phyloP scores from a whole-genome alignment of 1,140 invertebrate genomes.

The Conus betulinus region DNA sequence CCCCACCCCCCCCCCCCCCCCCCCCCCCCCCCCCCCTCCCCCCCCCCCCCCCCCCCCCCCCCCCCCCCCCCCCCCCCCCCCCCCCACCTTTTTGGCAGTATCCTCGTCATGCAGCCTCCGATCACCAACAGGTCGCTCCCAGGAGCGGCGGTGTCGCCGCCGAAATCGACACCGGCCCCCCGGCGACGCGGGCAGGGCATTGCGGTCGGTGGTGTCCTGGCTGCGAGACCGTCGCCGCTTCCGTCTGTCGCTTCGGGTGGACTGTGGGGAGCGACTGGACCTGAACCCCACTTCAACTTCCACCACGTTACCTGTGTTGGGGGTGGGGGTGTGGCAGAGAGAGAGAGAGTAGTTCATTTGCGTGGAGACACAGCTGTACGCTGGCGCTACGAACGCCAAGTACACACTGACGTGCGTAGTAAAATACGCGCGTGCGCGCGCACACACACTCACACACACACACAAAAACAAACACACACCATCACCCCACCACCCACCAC shows the following conservation, averaged over 20 bases:
- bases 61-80: neutral
- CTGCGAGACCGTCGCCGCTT: neutral
- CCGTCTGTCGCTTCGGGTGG: neutral
- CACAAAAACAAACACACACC: neutral
- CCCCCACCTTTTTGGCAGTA: neutral
- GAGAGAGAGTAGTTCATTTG: too few relatives aligned
- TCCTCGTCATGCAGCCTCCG: neutral
- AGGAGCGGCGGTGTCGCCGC: neutral
- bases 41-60: too few relatives aligned
- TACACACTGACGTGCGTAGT: neutral
- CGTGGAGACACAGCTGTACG: neutral
- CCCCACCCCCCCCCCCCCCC: too few relatives aligned
- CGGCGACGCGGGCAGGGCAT: too few relatives aligned
- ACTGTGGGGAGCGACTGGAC: neutral
- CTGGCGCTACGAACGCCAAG: neutral
- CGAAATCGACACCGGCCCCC: neutral
- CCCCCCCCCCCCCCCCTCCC: too few relatives aligned
- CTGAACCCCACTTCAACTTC: neutral
- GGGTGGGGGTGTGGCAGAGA: too few relatives aligned
- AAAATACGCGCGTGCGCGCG: too few relatives aligned
- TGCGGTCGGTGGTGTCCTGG: neutral
- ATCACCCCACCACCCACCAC: too few relatives aligned
- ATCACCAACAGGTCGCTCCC: neutral
- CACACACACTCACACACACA: constrained; percentile 9
- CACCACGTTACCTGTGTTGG: neutral